Conservation (phyloP, 2,888 invertebrate genomes). For the Cephus nigrinus region DNA sequence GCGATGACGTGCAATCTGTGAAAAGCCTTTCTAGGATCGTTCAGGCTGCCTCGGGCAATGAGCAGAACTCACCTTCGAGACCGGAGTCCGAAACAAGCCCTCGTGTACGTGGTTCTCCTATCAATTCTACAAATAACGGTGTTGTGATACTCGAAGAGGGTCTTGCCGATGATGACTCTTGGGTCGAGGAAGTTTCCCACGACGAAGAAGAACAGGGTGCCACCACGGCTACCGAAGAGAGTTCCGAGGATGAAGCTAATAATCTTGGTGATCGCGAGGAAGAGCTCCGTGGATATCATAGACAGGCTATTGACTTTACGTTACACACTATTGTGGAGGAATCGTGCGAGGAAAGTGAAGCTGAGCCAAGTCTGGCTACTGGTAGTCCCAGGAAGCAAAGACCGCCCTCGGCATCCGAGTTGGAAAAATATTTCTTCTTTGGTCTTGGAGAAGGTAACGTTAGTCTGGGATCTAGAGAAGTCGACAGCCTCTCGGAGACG, state of each 20-base stretch:
- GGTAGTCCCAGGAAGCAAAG: slow-evolving; percentile 70
- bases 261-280: slow-evolving; percentile 76
- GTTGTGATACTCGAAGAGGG: slow-evolving; percentile 86
- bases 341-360: slow-evolving; percentile 93
- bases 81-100: slow-evolving; percentile 33
- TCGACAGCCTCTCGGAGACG: slow-evolving; percentile 78
- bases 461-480: slow-evolving; percentile 65
- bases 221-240: slow-evolving; percentile 76
- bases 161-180: slow-evolving; percentile 89
- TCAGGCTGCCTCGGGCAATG: slow-evolving; percentile 8
- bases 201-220: slow-evolving; percentile 76
- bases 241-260: slow-evolving; percentile 74
- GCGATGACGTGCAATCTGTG: slow-evolving; percentile 57
- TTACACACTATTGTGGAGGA: slow-evolving; percentile 94
- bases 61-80: slow-evolving; percentile 29
- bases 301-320: slow-evolving; percentile 87
- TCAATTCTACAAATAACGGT: slow-evolving; percentile 45
- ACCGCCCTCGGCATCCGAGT: slow-evolving; percentile 82
- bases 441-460: slow-evolving; percentile 80
- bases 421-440: slow-evolving; percentile 92
- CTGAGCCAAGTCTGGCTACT: slow-evolving; percentile 70
- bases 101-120: slow-evolving; percentile 34
- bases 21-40: slow-evolving; percentile 40
- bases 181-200: slow-evolving; percentile 89
- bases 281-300: slow-evolving; percentile 84